Evolutionary conservation across 2,113 vertebrate species (phyloP).

Genomic region (Lichenostomus cassidix): DNA sequence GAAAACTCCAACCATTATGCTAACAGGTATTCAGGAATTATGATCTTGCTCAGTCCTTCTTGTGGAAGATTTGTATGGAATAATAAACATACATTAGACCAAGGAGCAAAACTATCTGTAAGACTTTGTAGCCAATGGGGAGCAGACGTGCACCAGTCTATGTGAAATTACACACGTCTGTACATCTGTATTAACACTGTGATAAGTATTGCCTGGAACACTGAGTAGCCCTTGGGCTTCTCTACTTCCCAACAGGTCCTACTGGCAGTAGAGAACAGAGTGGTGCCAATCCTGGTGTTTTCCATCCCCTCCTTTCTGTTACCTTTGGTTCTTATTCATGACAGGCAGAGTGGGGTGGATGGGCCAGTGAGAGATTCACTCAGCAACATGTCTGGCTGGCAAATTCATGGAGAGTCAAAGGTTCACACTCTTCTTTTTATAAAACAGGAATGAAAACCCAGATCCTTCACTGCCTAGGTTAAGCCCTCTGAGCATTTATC

Average conservation of each 20-base stretch:
- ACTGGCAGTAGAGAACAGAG: background rate
- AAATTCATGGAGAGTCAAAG: rapidly evolving
- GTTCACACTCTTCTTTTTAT: background rate
- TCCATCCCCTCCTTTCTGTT: rapidly evolving
- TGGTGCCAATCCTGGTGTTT: background rate
- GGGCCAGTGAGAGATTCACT: too few relatives aligned
- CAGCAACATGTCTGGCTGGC: background rate
- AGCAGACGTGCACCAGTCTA: background rate
- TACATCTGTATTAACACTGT: background rate
- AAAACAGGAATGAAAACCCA: background rate
- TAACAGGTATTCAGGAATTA: background rate
- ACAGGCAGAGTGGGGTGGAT: background rate
- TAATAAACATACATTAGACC: constrained; percentile 48
- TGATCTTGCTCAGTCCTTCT: background rate
- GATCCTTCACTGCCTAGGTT: background rate
- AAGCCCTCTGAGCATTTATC: background rate
- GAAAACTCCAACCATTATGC: constrained; percentile 46
- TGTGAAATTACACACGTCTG: rapidly evolving
- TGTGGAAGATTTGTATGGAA: constrained; percentile 43
- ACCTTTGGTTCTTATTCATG: rapidly evolving
- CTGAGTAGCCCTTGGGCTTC: background rate
- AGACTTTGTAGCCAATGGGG: background rate
- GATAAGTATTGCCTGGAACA: background rate
- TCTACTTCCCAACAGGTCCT: background rate
- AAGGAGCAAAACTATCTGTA: background rate